phyloP scores from a whole-genome alignment of 2,797 vertebrate genomes.

The Kryptopterus vitreolus region DNA sequence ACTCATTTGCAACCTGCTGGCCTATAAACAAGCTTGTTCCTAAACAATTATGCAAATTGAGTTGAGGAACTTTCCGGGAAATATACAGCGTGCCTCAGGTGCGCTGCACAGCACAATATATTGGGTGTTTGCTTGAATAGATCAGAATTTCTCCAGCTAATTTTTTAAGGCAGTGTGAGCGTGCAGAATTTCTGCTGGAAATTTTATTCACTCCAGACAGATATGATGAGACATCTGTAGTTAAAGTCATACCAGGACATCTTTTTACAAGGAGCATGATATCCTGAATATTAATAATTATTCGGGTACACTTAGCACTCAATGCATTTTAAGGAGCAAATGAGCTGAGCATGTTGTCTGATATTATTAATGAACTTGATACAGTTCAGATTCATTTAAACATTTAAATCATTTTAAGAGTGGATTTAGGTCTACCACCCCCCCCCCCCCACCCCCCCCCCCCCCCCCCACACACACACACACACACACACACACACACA shows the following conservation, averaged over 20 bases:
- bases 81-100: conserved; percentile 28
- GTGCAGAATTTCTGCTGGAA: conserved; percentile 10
- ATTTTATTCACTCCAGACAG: conserved; percentile 20
- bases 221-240: conserved; percentile 19
- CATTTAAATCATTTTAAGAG: conserved; percentile 5
- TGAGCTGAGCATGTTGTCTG: not conserved
- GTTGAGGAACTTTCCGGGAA: conserved; percentile 40
- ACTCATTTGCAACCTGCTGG: conserved; percentile 51
- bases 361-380: not conserved
- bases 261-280: not conserved
- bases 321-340: not conserved
- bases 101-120: conserved; percentile 18
- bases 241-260: not conserved
- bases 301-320: not conserved
- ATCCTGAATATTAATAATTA: not conserved
- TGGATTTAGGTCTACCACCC: not conserved
- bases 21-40: conserved; percentile 51
- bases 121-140: conserved; percentile 32
- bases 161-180: conserved; percentile 28
- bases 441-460: no score
- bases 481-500: no score
- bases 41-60: conserved; percentile 50
- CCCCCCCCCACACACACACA: no score
- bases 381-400: not conserved
- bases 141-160: conserved; percentile 27